Percentiles rank a stretch among this genome's conserved stretches.
These are phyloP conservation scores for Drosophila triauraria DNA, from an alignment of 1,140 invertebrate species.

Conservation along the genomic window DNA sequence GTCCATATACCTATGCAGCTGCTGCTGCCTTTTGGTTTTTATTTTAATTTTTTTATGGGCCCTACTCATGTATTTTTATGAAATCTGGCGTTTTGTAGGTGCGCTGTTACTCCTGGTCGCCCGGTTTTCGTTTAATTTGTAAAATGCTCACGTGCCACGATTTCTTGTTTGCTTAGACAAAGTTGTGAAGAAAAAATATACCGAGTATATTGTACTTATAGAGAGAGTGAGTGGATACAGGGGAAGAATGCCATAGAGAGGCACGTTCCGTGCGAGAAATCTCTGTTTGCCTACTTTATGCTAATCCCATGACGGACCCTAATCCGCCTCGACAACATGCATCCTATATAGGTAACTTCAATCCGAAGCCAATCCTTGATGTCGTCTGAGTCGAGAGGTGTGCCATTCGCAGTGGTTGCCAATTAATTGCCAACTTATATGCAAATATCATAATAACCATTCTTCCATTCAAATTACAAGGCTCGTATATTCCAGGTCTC, in stretches of 20 bases:
- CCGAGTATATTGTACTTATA: conserved; percentile 2
- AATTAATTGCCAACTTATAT: conserved; percentile 82
- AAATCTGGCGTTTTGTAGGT: conserved; percentile 58
- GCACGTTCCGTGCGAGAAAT: conserved; percentile 75
- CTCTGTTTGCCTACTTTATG: conserved; percentile 67
- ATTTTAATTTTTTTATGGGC: conserved; percentile 75
- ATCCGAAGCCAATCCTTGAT: conserved; percentile 64
- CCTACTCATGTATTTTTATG: conserved; percentile 65
- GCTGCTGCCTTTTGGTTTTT: conserved; percentile 50
- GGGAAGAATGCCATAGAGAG: conserved; percentile 50
- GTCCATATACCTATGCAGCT: conserved; percentile 21
- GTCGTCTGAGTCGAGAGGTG: conserved; percentile 58
- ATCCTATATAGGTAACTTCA: conserved; percentile 10
- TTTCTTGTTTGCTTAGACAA: conserved; percentile 56
- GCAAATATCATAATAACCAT: conserved; percentile 77
- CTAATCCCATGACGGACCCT: conserved; percentile 54
- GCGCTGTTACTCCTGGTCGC: conserved; percentile 36
- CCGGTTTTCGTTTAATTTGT: conserved; percentile 48
- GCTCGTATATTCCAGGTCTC: conserved; percentile 43
- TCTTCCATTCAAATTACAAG: conserved; percentile 57
- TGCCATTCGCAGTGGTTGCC: conserved; percentile 61
- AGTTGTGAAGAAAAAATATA: conserved; percentile 22
- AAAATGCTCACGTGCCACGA: conserved; percentile 70
- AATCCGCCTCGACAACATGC: conserved; percentile 29
- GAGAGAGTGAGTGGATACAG: background rate